Percentiles rank a stretch among this genome's conserved stretches.
These are phyloP conservation scores for Clarias laeviceps DNA, from an alignment of 2,797 vertebrate genomes.

Conservation along the genomic window DNA sequence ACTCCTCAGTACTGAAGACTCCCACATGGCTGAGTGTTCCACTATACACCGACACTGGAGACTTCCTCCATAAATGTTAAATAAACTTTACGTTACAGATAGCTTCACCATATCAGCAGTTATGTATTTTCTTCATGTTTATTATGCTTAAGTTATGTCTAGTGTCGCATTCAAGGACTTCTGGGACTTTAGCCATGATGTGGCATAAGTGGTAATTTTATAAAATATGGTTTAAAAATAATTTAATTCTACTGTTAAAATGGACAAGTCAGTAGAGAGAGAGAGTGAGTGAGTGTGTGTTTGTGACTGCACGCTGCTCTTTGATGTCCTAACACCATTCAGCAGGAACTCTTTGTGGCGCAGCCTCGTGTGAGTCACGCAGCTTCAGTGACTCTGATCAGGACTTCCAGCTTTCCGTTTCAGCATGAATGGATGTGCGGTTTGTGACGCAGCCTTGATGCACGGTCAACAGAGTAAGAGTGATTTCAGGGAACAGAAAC, in stretches of 20 bases:
- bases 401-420: constrained; percentile 37
- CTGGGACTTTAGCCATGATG: too few relatives aligned
- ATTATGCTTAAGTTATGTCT: background rate
- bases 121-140: background rate
- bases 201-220: background rate
- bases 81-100: background rate
- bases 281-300: background rate
- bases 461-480: constrained; percentile 22
- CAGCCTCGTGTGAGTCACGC: constrained; percentile 40
- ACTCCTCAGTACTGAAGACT: background rate
- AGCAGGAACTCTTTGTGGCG: constrained; percentile 32
- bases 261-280: background rate
- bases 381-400: constrained; percentile 35
- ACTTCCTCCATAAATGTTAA: background rate
- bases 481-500: background rate
- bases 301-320: constrained; percentile 5
- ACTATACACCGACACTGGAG: background rate
- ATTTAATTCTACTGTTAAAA: background rate
- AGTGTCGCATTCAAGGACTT: too few relatives aligned
- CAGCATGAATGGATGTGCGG: constrained; percentile 50
- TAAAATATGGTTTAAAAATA: background rate
- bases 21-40: background rate
- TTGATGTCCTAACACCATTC: constrained; percentile 35
- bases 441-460: constrained; percentile 37
- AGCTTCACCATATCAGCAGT: background rate